Base-by-base conservation (phyloP, 2,797 vertebrate genomes). In the Ceryle rudis region DNA sequence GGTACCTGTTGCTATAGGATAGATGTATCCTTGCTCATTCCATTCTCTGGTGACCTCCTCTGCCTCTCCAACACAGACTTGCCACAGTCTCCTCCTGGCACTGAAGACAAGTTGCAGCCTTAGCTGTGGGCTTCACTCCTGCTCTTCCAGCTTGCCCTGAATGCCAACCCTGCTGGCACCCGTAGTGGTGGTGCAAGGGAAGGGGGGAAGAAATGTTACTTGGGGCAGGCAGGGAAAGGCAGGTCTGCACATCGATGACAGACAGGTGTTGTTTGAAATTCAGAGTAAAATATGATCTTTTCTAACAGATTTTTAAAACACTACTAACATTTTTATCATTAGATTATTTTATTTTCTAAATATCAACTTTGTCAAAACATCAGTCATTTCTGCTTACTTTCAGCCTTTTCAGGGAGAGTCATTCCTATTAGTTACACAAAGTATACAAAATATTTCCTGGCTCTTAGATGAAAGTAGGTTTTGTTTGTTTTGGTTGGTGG, bases 91-190 rank as follows among this genome's bases (percentile, higher is more conserved):
- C 25, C 11, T 78, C 7, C 20, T 61, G 58, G 31, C 3, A 6
- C 66, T 37, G 47, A 42, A 60, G 31, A 42, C 25, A 41, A 42
- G 14, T 37, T 51, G 41, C 17, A 71, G n/a, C 20, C 14, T 5
- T 23, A 46, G 23, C 39, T 72, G 26, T 31, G 17, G n/a, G 11
- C 31, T 49, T 31, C 1, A 1, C 11, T 90, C 3, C 21, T 5
- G 37, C 20, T 44, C 42, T 39, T 14, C 41, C 42, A 65, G 18
- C 41, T 26, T 60, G 25, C 28, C 14, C 35, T 49, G 33, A 28
- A 21, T 0, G 4, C 16, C 47, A 23, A 0, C 14, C 1, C 1
- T 11, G 26, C 39, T 49, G 47, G 47, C 23, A 25, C 23, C 22
- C 25, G 23, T 49, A 35, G 35, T 2, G 1, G 2, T 26, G 22